Conservation (phyloP, 2,888 invertebrate species). For the Apotomis capreana region DNA sequence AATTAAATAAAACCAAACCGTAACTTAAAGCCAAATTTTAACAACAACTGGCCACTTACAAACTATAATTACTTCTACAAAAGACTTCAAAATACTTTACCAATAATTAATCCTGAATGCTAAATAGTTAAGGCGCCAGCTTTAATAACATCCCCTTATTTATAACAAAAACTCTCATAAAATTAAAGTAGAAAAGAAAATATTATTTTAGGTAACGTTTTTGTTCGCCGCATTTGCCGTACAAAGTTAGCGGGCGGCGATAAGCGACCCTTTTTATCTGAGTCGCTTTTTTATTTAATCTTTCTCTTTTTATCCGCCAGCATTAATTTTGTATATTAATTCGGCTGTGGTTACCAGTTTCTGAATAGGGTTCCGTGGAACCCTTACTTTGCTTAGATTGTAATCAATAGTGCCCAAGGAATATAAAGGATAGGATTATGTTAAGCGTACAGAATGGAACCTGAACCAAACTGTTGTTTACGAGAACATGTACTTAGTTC, state of each 20-base stretch:
- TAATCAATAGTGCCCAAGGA: neutral
- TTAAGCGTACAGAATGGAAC: no score
- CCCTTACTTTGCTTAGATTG: neutral
- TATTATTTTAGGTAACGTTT: conserved; percentile 30
- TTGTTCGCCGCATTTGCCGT: conserved; percentile 32
- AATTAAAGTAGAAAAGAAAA: conserved; percentile 30
- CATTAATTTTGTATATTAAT: conserved; percentile 38
- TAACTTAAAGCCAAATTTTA: no score
- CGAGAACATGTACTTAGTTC: neutral
- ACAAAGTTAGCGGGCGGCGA: conserved; percentile 26
- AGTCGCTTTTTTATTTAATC: conserved; percentile 33
- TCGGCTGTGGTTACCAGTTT: conserved; percentile 19
- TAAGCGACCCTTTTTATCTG: conserved; percentile 36
- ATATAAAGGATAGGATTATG: conserved; percentile 2
- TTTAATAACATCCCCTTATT: conserved; percentile 16
- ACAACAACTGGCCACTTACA: no score
- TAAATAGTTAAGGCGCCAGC: conserved; percentile 2
- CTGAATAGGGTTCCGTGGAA: neutral
- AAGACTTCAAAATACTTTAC: no score
- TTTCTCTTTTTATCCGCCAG: conserved; percentile 16
- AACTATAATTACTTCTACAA: no score
- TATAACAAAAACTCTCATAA: conserved; percentile 24
- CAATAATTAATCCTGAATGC: neutral
- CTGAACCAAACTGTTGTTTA: no score
- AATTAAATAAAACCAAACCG: no score